These are phyloP conservation scores for Columba janthina DNA, from an alignment of 2,113 vertebrate genomes.

Conservation along the genomic window DNA sequence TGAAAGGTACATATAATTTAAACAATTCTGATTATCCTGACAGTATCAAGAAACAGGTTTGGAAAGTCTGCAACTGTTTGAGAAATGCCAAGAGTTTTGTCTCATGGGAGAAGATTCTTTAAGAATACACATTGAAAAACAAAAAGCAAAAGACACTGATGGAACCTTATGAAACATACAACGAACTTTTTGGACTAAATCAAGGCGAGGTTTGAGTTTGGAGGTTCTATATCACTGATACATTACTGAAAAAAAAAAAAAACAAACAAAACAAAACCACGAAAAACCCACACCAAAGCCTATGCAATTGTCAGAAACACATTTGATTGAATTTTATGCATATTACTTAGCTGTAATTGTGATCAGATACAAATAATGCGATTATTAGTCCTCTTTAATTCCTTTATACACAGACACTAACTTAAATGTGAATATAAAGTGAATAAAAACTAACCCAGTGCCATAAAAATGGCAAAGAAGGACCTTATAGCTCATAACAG, in stretches of 20 bases:
- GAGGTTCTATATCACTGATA: not conserved
- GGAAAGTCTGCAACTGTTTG: not conserved
- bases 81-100: not conserved
- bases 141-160: not conserved
- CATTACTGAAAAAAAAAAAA: not conserved
- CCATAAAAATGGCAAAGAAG: not conserved
- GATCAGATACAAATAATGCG: not conserved
- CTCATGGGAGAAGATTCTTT: not conserved
- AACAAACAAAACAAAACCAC: not conserved
- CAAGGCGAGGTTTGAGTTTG: not conserved
- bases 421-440: not conserved
- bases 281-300: not conserved
- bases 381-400: not conserved
- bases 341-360: not conserved
- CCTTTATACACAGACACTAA: not conserved
- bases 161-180: not conserved
- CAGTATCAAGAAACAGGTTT: not conserved
- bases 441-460: rapidly evolving
- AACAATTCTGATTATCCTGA: not conserved
- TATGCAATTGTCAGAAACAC: not conserved
- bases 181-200: not conserved
- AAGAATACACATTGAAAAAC: not conserved
- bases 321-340: not conserved
- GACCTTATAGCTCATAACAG: not conserved
- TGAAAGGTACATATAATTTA: not conserved